Evolutionary conservation across 2,888 invertebrate genomes (phyloP), one percentile per base, ranked within the genome.

Genomic region (Rhabditoides inermis): DNA sequence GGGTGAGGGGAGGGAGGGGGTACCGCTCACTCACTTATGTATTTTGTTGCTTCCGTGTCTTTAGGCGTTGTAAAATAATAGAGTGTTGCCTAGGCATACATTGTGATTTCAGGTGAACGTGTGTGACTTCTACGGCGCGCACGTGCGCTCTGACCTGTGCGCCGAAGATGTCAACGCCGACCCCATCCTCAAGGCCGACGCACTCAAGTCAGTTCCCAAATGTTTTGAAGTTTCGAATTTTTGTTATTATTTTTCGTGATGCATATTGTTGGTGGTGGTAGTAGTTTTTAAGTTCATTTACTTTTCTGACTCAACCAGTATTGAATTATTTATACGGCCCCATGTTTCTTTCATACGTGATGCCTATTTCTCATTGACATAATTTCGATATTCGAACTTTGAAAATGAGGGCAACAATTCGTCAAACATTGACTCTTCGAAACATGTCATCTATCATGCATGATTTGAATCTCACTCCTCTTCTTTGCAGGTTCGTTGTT

Each of bases 151-250:
- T 0, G 94, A 95, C 78, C 80, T 98, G 60, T 84, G 85, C 71
- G 81, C 85, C 61, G 53, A 45, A 10, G 60, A 65, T n/a, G 49
- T 62, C 30, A 69, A 76, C 51, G 39, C 56, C 2, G 48, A 51
- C 25, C 72, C 73, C 10, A 61, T 99, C 1, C 79, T 99, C 28
- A 92, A 92, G 77, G 92, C 95, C 0, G 95, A 94, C 77, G 87
- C 90, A 2, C 85, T 99, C 49, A 95, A 95, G 77, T 98, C 51
- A 15, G 15, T 42, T n/a, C n/a, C n/a, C n/a, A n/a, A n/a, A n/a
- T n/a, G n/a, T n/a, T n/a, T n/a, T n/a, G n/a, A n/a, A n/a, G n/a
- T n/a, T n/a, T n/a, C n/a, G n/a, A n/a, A n/a, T n/a, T n/a, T 7
- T 28, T 42, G 30, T 28, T 22, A 20, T 44, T 26, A 15, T 1